A percentile compares a stretch with the other conserved stretches of the same genome.
phyloP scores from a whole-genome alignment of 1,140 invertebrate species.

The Listronotus oregonensis region DNA sequence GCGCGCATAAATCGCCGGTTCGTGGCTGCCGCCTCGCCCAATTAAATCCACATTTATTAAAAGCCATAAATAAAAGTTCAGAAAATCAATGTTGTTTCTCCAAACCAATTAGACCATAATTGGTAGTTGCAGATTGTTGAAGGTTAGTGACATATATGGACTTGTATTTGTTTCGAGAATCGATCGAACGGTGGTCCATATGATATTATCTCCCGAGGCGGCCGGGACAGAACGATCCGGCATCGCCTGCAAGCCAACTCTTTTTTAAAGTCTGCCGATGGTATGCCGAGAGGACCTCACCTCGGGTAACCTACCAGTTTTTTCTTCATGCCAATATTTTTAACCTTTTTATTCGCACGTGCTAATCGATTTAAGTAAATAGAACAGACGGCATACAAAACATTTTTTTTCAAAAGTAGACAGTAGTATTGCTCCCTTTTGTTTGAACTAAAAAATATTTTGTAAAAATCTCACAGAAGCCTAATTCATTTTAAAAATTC shows the following conservation, averaged over 20 bases:
- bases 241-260: constrained; percentile 27
- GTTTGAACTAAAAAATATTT: too few relatives aligned
- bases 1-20: constrained; percentile 12
- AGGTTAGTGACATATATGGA: constrained; percentile 54
- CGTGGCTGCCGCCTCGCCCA: constrained; percentile 32
- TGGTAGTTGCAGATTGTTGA: constrained; percentile 54
- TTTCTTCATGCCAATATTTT: constrained; percentile 2
- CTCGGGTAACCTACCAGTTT: constrained; percentile 17
- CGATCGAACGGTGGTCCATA: constrained; percentile 52
- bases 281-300: constrained; percentile 32
- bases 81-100: constrained; percentile 56
- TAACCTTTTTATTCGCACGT: constrained; percentile 15
- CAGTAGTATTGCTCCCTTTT: too few relatives aligned
- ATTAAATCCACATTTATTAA: constrained; percentile 47
- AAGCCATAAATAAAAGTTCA: constrained; percentile 50
- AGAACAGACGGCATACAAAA: too few relatives aligned
- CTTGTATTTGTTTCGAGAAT: constrained; percentile 56
- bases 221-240: constrained; percentile 29
- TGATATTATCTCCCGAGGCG: constrained; percentile 48
- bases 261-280: constrained; percentile 27
- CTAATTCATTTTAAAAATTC: too few relatives aligned
- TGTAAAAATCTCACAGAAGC: too few relatives aligned
- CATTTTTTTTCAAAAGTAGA: too few relatives aligned
- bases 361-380: constrained; percentile 17
- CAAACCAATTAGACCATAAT: constrained; percentile 57